Evolutionary conservation across 2,888 invertebrate genomes (phyloP).

Genomic region (Ophonus ardosiacus): DNA sequence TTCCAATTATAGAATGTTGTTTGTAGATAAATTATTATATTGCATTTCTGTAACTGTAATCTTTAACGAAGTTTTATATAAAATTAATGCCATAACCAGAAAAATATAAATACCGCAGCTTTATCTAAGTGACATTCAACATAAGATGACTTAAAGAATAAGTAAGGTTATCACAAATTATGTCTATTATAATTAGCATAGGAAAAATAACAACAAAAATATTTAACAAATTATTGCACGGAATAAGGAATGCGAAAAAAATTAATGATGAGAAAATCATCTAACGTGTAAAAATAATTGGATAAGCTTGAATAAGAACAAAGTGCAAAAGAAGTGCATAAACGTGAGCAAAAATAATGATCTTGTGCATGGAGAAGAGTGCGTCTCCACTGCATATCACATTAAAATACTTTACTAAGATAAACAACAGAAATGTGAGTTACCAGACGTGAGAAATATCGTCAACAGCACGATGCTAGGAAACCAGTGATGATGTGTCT

Average conservation of each 20-base stretch:
- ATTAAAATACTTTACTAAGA: conserved; percentile 43
- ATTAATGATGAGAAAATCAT: conserved; percentile 39
- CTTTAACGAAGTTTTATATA: neutral
- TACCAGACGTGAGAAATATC: conserved; percentile 24
- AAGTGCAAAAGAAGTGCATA: conserved; percentile 24
- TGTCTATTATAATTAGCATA: conserved; percentile 7
- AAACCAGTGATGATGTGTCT: conserved; percentile 36
- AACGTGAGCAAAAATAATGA: conserved; percentile 33
- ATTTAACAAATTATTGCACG: conserved; percentile 17
- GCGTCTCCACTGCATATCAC: conserved; percentile 2
- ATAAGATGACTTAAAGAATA: neutral
- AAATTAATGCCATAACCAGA: neutral
- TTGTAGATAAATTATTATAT: neutral
- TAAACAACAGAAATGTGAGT: conserved; percentile 46
- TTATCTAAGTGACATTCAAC: conserved; percentile 3
- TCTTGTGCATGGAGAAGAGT: neutral
- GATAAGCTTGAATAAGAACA: conserved; percentile 30
- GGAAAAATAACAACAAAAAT: conserved; percentile 30
- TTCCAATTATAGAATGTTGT: neutral
- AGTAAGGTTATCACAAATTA: conserved; percentile 27
- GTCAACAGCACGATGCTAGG: conserved; percentile 20
- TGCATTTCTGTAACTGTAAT: conserved; percentile 7
- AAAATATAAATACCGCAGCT: conserved; percentile 13
- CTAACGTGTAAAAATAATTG: conserved; percentile 41
- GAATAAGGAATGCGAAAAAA: conserved; percentile 35